Evolutionary conservation across 35 echinoderm and acorn worm species (phyloP).

Genomic region (Strongylocentrotus purpuratus): DNA sequence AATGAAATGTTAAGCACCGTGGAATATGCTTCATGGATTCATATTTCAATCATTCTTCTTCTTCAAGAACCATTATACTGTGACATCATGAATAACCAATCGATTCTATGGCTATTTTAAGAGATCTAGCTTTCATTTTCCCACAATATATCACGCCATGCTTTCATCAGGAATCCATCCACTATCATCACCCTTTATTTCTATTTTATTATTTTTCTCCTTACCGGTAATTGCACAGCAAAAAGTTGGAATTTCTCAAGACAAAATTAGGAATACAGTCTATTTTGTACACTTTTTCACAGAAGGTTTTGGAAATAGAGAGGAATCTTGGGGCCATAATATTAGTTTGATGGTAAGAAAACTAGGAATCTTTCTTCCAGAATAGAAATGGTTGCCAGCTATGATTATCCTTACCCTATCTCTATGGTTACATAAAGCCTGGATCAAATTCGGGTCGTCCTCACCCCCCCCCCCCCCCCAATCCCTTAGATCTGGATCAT

Average conservation of each 20-base stretch:
- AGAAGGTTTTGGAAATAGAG: too few relatives aligned
- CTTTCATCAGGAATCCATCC: neutral
- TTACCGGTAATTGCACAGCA: neutral
- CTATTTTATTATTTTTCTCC: neutral
- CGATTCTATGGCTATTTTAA: neutral
- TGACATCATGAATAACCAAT: neutral
- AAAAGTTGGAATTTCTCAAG: too few relatives aligned
- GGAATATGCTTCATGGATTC: neutral
- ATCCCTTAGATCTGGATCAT: too few relatives aligned
- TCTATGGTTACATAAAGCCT: neutral
- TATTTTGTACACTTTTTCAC: too few relatives aligned
- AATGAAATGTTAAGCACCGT: neutral
- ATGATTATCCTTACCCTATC: too few relatives aligned
- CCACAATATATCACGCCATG: neutral
- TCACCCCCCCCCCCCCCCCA: neutral
- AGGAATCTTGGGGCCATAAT: too few relatives aligned
- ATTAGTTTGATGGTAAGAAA: too few relatives aligned
- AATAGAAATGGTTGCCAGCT: too few relatives aligned
- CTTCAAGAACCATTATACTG: neutral
- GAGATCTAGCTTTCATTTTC: neutral
- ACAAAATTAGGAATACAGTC: too few relatives aligned
- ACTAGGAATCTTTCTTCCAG: too few relatives aligned
- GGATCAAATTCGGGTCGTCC: neutral
- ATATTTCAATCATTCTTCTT: constrained; percentile 14
- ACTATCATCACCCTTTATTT: neutral